phyloP scores from a whole-genome alignment of 2,797 vertebrate species.

The Gobionotothen gibberifrons region DNA sequence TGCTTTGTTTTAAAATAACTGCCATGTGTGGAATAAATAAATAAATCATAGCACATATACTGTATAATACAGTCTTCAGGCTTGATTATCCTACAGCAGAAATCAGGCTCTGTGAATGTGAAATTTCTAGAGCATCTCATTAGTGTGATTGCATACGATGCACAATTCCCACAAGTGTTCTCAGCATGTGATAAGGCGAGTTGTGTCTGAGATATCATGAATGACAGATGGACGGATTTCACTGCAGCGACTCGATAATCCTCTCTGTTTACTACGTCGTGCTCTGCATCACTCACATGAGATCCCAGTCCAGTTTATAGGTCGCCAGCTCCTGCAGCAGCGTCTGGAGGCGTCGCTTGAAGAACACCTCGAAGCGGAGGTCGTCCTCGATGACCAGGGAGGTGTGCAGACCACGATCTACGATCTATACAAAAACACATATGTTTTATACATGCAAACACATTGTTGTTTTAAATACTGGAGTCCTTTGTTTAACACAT shows the following conservation, averaged over 20 bases:
- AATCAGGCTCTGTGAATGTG: neutral
- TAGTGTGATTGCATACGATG: slow-evolving; percentile 2
- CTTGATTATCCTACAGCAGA: neutral
- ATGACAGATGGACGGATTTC: slow-evolving; percentile 66
- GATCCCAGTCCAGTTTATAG: slow-evolving; percentile 90
- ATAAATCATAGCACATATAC: no score
- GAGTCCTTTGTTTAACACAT: neutral
- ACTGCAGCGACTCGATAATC: slow-evolving; percentile 50
- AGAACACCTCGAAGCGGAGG: slow-evolving; percentile 93
- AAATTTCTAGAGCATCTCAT: slow-evolving; percentile 11
- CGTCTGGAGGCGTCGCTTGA: slow-evolving; percentile 89
- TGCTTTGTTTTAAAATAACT: no score
- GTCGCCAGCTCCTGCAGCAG: slow-evolving; percentile 88
- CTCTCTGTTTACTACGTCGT: slow-evolving; percentile 50
- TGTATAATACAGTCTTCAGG: neutral
- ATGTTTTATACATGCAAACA: neutral
- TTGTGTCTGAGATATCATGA: slow-evolving; percentile 33
- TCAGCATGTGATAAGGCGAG: slow-evolving; percentile 28
- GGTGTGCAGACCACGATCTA: slow-evolving; percentile 82
- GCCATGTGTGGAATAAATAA: no score
- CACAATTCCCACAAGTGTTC: slow-evolving; percentile 37
- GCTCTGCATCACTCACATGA: slow-evolving; percentile 85
- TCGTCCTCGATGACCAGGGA: slow-evolving; percentile 93
- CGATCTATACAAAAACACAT: slow-evolving; percentile 77
- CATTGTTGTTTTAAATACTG: neutral